Percentiles rank a stretch among this genome's conserved stretches.
phyloP scores from a whole-genome alignment of 2,888 invertebrate genomes.

The Spisula subtruncata region DNA sequence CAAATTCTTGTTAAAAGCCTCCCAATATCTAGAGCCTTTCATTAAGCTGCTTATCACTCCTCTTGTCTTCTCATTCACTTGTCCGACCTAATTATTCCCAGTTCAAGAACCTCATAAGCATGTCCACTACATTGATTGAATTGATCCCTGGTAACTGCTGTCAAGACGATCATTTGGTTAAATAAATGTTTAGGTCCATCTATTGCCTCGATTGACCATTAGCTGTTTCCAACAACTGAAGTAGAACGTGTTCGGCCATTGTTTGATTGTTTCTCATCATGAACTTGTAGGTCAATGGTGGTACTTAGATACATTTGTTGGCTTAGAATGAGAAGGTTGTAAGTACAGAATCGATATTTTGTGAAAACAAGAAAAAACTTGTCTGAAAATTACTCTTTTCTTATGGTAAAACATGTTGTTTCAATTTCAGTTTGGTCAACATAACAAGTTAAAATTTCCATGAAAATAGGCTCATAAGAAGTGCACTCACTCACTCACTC shows the following conservation, averaged over 20 bases:
- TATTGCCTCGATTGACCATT: not conserved
- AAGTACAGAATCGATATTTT: too few relatives aligned
- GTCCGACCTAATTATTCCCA: not conserved
- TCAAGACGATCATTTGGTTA: conserved; percentile 15
- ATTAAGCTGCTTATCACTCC: too few relatives aligned
- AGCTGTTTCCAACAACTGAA: not conserved
- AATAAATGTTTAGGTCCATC: not conserved
- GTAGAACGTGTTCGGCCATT: not conserved
- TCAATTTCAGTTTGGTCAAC: too few relatives aligned
- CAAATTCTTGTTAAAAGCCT: conserved; percentile 12
- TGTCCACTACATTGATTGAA: not conserved
- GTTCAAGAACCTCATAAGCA: not conserved
- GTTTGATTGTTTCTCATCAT: not conserved
- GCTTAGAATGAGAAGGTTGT: too few relatives aligned
- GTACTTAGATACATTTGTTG: too few relatives aligned
- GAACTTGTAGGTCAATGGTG: too few relatives aligned
- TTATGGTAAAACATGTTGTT: too few relatives aligned
- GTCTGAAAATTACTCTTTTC: too few relatives aligned
- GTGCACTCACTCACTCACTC: too few relatives aligned
- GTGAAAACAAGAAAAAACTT: too few relatives aligned
- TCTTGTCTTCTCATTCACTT: not conserved
- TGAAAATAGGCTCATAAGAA: too few relatives aligned
- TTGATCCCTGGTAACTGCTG: conserved; percentile 15
- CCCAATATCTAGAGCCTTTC: not conserved
- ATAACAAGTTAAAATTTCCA: too few relatives aligned